Evolutionary conservation across 1,140 invertebrate species (phyloP).

Genomic region (Holotrichia oblita): DNA sequence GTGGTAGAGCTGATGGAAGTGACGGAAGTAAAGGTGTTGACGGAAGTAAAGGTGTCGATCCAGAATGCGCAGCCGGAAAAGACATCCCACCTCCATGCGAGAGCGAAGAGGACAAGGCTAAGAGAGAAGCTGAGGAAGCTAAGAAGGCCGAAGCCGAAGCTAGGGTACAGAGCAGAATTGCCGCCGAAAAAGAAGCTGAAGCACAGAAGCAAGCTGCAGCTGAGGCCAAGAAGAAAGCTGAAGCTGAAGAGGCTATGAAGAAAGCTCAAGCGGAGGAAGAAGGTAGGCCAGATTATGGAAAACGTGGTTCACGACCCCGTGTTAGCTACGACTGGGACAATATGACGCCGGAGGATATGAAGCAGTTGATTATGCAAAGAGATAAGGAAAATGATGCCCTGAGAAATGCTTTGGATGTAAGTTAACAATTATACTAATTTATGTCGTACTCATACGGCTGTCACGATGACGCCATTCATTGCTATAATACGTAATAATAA

Average conservation of each 20-base stretch:
- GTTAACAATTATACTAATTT: background rate
- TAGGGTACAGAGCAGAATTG: no score
- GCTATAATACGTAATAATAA: background rate
- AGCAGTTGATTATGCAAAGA: constrained; percentile 25
- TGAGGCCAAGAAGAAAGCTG: no score
- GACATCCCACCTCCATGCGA: background rate
- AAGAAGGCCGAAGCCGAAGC: no score
- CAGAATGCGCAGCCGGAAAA: background rate
- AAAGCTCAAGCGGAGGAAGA: no score
- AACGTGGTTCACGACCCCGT: background rate
- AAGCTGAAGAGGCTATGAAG: no score
- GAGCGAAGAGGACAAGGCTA: no score
- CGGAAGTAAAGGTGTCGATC: background rate
- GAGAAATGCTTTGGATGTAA: constrained; percentile 44
- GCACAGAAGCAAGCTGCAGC: no score
- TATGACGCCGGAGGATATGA: background rate
- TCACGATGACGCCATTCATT: background rate
- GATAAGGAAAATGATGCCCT: constrained; percentile 43
- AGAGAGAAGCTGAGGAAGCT: no score
- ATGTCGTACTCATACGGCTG: background rate
- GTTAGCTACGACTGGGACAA: background rate
- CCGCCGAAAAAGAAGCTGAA: no score
- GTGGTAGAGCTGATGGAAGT: background rate
- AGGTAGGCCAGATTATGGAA: no score
- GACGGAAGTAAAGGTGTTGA: no score